Percentiles rank a stretch among this genome's conserved stretches.
Evolutionary conservation across 2,113 vertebrate species (phyloP).

Genomic region (Phasianus colchicus): DNA sequence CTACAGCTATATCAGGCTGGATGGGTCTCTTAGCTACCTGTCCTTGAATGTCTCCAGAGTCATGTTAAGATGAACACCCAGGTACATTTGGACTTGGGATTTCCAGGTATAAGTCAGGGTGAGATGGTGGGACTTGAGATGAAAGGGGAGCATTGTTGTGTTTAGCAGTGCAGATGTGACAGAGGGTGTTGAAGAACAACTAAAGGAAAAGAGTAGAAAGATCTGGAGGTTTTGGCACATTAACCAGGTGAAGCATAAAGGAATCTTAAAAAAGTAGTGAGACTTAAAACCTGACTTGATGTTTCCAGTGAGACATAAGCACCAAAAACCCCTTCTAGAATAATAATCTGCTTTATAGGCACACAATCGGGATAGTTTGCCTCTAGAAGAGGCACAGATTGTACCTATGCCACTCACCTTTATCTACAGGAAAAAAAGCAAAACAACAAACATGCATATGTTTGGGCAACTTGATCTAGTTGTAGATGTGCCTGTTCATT

Average conservation of each 20-base stretch:
- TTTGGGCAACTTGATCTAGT: no score
- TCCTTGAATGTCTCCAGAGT: no score
- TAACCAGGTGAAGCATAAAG: not conserved
- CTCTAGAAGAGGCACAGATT: not conserved
- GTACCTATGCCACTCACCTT: not conserved
- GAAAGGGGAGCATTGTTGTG: not conserved
- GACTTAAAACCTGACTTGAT: not conserved
- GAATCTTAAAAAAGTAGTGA: not conserved
- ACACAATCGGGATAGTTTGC: not conserved
- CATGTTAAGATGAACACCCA: no score
- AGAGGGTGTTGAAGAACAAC: not conserved
- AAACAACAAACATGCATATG: fast-evolving
- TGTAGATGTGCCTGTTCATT: no score
- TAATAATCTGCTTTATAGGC: not conserved
- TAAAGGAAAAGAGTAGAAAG: not conserved
- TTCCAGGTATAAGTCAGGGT: not conserved
- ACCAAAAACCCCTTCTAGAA: not conserved
- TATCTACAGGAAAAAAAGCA: not conserved
- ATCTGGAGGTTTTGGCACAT: not conserved
- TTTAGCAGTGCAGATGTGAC: not conserved
- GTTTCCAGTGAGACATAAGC: not conserved
- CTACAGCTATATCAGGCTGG: no score
- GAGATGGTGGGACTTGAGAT: not conserved
- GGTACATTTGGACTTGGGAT: fast-evolving
- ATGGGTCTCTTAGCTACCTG: no score